These are phyloP conservation scores for Neomonachus schauinslandi DNA, from an alignment of 2,113 vertebrate species.

Conservation along the genomic window DNA sequence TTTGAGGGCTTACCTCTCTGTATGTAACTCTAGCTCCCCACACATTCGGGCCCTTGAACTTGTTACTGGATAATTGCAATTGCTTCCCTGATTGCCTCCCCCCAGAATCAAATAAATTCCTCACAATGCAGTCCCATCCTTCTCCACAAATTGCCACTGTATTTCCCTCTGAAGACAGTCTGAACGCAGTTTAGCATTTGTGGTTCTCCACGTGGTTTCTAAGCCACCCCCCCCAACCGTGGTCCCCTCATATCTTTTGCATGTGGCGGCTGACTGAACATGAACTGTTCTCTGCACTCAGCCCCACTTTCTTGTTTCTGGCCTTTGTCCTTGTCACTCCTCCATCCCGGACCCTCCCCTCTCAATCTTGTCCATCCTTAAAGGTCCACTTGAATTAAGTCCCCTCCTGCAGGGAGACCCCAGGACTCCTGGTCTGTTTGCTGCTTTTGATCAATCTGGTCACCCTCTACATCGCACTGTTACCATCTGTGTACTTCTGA, in stretches of 20 bases:
- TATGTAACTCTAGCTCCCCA: not conserved
- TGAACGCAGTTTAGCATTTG: not conserved
- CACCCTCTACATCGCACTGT: fast-evolving
- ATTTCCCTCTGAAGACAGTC: not conserved
- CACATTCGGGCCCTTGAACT: not conserved
- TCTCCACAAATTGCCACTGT: not conserved
- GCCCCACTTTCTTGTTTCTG: not conserved
- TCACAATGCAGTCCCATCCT: not conserved
- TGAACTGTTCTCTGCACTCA: too few relatives aligned
- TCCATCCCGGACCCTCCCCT: not conserved
- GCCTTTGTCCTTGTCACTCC: not conserved
- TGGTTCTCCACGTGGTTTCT: not conserved
- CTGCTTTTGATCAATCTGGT: not conserved
- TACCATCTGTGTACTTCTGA: not conserved
- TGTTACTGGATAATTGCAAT: not conserved
- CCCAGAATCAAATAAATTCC: not conserved
- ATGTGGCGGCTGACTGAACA: not conserved
- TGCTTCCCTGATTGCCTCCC: not conserved
- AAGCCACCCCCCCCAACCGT: not conserved
- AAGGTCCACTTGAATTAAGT: not conserved
- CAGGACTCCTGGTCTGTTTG: not conserved
- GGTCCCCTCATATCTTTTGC: not conserved
- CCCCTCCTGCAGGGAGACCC: not conserved
- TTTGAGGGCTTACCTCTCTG: not conserved
- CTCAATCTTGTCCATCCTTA: not conserved